Base-by-base conservation (phyloP, 2,797 vertebrate genomes). In the Erpetoichthys calabaricus region DNA sequence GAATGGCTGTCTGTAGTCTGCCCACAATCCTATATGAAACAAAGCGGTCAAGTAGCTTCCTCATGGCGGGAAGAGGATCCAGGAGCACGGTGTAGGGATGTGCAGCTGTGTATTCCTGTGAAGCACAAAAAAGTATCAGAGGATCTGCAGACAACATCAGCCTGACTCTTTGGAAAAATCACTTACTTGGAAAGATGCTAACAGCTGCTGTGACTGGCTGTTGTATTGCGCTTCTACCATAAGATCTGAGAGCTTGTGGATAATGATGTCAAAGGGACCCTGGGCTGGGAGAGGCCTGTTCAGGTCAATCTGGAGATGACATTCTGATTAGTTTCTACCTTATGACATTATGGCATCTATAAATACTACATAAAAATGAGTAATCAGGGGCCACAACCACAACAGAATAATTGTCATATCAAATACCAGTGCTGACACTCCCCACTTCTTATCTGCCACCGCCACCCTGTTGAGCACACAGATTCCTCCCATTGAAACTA, bases 221-320 rank as follows among this genome's bases (percentile, higher is more conserved):
- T 85, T 68, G 1, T 79, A 73, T 60, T 80, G 75, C 0, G 83
- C 80, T 57, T 86, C 81, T 45, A 85, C 75, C 2, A 85, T 77
- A 59, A 86, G 72, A 4, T 86, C 85, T 9, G 84, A 85, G 43
- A 86, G 73, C 63, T 88, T 88, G 72, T 86, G 84, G 9, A 86
- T 62, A 4, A 86, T 86, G 57, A 85, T 52, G 9, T 82, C 64
- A 25, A 85, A 86, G 3, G 84, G 83, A 51, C 85, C 83, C 67
- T 86, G 85, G 3, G 68, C 67, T 5, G 5, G 69, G 63, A 87
- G 68, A 1, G 80, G 75, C 60, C 64, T 73, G 8, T 67, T 60
- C 56, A 86, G 73, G 61, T 86, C 79, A 53, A 87, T 80, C 84
- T 87, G 64, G 45, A 63, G 6, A 25, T 1, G 25, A 25, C 25